Base-by-base conservation (phyloP, 2,888 invertebrate species). In the Axea sp. region DNA sequence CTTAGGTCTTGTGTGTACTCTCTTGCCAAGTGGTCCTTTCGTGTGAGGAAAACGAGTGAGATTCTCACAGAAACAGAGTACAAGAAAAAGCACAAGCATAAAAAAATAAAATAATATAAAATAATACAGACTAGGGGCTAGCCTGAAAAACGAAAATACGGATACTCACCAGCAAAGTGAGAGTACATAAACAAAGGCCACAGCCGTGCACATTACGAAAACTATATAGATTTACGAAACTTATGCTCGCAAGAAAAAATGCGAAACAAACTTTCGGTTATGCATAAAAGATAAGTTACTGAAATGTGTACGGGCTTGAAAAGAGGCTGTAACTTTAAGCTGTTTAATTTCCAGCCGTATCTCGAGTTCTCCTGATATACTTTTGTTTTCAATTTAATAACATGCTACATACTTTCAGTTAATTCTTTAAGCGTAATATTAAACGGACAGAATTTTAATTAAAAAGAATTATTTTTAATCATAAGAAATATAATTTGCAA, bases 1-100 rank as follows among this genome's bases (percentile, higher is more conserved):
- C 71, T 73, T 59, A 64, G 71, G 65, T 15, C 8, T 15, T 14
- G 49, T 39, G 69, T 60, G 55, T 43, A 60, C 60, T 67, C 71
- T 67, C 60, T 67, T 65, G 65, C 65, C 57, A 31, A 64, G 65
- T 57, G 68, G 53, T 72, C 51, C 72, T 62, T 64, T 55, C 51
- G 49, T 35, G 59, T 6, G 47, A 45, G 53, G 41, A 57, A 73
- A 73, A 31, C 51, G 45, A 51, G 30, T 11, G 59, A 53, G 64
- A 59, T 53, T 26, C 57, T 19, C 9, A 22, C 30, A 45, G 49
- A 60, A 39, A 49, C 6, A 22, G 19, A 37, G 51, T 51, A 15
- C 31, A 19, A 26, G 51, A 76, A 59, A 22, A 43, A 41, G 41
- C 14, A 17, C 26, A 33, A 49, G 49, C 8, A 26, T 7, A 45